These are phyloP conservation scores for Urosaurus nigricauda DNA, from an alignment of 2,797 vertebrate species.

Conservation along the genomic window DNA sequence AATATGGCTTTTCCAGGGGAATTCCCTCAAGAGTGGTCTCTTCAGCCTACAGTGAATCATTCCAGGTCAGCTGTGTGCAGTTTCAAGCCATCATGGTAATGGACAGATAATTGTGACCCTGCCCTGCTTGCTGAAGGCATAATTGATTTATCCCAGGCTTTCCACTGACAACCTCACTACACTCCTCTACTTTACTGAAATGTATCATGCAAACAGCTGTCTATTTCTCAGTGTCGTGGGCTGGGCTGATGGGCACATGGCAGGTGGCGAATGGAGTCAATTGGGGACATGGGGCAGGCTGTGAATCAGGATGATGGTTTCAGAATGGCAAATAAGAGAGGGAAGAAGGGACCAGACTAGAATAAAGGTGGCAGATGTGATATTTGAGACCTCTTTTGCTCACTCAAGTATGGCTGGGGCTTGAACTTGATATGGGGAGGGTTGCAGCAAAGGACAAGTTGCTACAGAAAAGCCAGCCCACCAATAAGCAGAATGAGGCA, in stretches of 20 bases:
- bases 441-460: neutral
- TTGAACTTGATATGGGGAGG: neutral
- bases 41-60: neutral
- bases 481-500: neutral
- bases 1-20: neutral
- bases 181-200: slow-evolving; percentile 19
- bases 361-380: neutral
- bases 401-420: neutral
- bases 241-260: slow-evolving; percentile 5
- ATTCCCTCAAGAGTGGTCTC: neutral
- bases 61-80: neutral
- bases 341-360: neutral
- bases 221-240: neutral
- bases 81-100: slow-evolving; percentile 19
- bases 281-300: neutral
- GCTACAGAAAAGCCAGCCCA: neutral
- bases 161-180: neutral
- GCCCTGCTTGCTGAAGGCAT: neutral
- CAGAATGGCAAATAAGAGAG: neutral
- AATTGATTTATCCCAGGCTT: slow-evolving; percentile 22
- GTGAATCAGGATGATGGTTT: neutral
- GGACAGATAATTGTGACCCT: slow-evolving; percentile 25
- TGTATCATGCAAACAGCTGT: slow-evolving; percentile 4
- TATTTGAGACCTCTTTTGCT: neutral
- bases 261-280: slow-evolving; percentile 1